A percentile compares a stretch with the other conserved stretches of the same genome.
phyloP scores from a whole-genome alignment of 1,140 invertebrate genomes.

The Drosophila eugracilis region DNA sequence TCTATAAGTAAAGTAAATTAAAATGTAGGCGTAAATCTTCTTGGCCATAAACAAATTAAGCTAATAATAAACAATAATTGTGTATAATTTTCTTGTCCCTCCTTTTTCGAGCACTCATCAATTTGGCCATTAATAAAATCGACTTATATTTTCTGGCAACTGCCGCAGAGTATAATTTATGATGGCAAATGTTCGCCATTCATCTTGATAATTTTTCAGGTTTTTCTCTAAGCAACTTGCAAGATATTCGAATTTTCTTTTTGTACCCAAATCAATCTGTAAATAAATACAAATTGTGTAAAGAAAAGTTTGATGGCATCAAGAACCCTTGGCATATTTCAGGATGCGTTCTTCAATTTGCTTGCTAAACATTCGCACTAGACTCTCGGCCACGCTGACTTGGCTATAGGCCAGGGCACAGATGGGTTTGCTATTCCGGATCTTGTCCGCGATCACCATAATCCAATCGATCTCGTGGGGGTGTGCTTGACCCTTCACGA shows the following conservation, averaged over 20 bases:
- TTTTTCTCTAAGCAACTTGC: not conserved
- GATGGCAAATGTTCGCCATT: not conserved
- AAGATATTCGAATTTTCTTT: not conserved
- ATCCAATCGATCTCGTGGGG: slow-evolving; percentile 98
- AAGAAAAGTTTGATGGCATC: not conserved
- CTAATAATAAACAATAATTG: slow-evolving; percentile 2
- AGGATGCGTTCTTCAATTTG: slow-evolving; percentile 44
- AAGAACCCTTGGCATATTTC: slow-evolving; percentile 4
- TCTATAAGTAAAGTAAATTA: not conserved
- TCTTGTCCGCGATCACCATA: slow-evolving; percentile 98
- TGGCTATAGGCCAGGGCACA: slow-evolving; percentile 92
- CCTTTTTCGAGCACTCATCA: too few relatives aligned
- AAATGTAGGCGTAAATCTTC: not conserved
- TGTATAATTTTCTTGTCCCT: not conserved
- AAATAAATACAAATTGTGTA: not conserved
- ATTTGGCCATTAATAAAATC: not conserved
- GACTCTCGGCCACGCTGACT: slow-evolving; percentile 3
- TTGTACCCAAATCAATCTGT: not conserved
- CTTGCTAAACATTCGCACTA: slow-evolving; percentile 27
- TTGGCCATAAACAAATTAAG: not conserved
- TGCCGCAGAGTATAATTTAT: slow-evolving; percentile 6
- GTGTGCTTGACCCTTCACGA: slow-evolving; percentile 95
- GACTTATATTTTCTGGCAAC: not conserved
- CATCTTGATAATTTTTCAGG: not conserved
- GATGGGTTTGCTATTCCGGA: slow-evolving; percentile 97